These are phyloP conservation scores for Oncorhynchus kisutch DNA, from an alignment of 2,113 vertebrate species.

Conservation along the genomic window DNA sequence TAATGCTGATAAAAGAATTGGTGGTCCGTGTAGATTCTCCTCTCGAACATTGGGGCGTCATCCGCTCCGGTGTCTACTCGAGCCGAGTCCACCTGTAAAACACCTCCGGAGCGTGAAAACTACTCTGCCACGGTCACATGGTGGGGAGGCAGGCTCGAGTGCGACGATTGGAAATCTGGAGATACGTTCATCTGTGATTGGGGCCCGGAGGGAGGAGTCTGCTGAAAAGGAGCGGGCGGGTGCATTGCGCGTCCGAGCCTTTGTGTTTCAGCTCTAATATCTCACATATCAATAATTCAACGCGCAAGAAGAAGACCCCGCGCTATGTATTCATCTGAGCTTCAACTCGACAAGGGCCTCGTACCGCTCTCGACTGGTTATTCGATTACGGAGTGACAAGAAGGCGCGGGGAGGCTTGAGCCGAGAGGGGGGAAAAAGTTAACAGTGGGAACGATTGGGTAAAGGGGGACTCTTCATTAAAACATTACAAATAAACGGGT, in stretches of 20 bases:
- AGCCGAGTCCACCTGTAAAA: slow-evolving; percentile 15
- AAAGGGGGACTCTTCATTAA: slow-evolving; percentile 14
- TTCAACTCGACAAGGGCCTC: slow-evolving; percentile 72
- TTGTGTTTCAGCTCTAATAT: slow-evolving; percentile 81
- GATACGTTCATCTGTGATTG: neutral
- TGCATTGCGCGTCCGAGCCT: slow-evolving; percentile 70
- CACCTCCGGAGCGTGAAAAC: neutral
- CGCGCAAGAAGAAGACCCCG: slow-evolving; percentile 74
- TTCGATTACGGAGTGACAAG: slow-evolving; percentile 58
- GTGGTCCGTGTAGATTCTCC: too few species aligned
- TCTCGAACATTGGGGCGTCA: neutral
- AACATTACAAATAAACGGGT: slow-evolving; percentile 18
- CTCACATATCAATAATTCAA: slow-evolving; percentile 84
- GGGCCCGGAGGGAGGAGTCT: neutral
- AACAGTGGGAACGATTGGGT: slow-evolving; percentile 17
- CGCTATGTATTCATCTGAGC: slow-evolving; percentile 78
- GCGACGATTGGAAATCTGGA: neutral
- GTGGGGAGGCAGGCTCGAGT: neutral
- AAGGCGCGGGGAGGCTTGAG: slow-evolving; percentile 38
- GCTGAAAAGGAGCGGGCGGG: slow-evolving; percentile 53
- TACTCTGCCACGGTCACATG: neutral
- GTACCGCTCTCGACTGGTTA: slow-evolving; percentile 58
- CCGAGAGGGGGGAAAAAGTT: slow-evolving; percentile 29
- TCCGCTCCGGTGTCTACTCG: neutral
- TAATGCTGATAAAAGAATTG: too few species aligned